A percentile compares a stretch with the other conserved stretches of the same genome.
phyloP scores from a whole-genome alignment of 2,888 invertebrate species.

The Diarsia rubi region DNA sequence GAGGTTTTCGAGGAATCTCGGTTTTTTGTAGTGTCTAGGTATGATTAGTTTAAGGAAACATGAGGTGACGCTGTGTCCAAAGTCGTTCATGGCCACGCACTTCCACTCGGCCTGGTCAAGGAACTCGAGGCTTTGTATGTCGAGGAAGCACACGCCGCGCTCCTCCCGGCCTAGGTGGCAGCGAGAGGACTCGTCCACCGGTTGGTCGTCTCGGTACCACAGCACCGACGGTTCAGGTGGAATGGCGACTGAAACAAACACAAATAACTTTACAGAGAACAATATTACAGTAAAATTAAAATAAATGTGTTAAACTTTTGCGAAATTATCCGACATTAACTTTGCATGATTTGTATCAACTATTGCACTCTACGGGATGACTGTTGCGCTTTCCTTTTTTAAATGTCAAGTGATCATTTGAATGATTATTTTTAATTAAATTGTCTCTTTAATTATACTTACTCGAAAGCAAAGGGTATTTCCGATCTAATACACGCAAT shows the following conservation, averaged over 20 bases:
- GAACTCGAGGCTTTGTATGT: conserved; percentile 94
- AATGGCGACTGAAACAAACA: conserved; percentile 92
- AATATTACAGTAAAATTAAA: neutral
- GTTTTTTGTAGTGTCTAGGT: conserved; percentile 97
- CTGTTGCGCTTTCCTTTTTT: neutral
- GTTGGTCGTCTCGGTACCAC: conserved; percentile 97
- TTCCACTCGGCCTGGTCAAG: conserved; percentile 98
- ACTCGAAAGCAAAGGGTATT: neutral
- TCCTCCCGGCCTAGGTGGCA: conserved; percentile 93
- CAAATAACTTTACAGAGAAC: neutral
- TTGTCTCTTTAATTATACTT: too few species aligned
- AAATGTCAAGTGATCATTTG: neutral
- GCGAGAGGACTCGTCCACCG: conserved; percentile 92
- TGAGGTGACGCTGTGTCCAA: conserved; percentile 96
- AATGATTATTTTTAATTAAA: neutral
- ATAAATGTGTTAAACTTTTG: neutral
- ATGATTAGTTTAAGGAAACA: conserved; percentile 96
- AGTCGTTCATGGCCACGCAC: conserved; percentile 97
- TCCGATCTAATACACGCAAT: neutral
- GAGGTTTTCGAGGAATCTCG: conserved; percentile 96
- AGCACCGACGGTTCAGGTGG: conserved; percentile 95
- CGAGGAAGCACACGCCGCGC: conserved; percentile 93
- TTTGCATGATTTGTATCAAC: neutral
- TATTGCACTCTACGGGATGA: neutral
- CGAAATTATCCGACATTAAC: neutral